Evolutionary conservation across 2,797 vertebrate species (phyloP).

Genomic region (Coreius guichenoti): DNA sequence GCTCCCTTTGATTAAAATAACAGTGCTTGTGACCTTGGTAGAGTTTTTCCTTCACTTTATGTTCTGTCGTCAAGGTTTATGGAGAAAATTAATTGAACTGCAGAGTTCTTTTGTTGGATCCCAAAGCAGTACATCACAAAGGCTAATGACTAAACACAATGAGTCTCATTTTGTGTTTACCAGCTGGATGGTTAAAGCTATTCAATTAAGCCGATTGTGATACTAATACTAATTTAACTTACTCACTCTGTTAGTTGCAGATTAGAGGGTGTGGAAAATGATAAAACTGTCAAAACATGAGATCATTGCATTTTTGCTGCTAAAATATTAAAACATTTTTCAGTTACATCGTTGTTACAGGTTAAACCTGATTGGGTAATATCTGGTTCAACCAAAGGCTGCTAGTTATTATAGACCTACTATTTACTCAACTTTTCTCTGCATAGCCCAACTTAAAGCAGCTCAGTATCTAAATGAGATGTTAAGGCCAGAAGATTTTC

Average conservation of each 20-base stretch:
- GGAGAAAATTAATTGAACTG: conserved; percentile 25
- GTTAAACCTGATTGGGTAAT: background rate
- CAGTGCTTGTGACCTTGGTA: conserved; percentile 11
- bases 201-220: background rate
- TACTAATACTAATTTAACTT: background rate
- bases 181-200: conserved; percentile 8
- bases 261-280: background rate
- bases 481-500: background rate
- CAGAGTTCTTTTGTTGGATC: background rate
- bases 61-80: conserved; percentile 22
- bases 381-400: background rate
- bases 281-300: background rate
- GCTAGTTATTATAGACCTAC: background rate
- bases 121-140: conserved; percentile 18
- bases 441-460: background rate
- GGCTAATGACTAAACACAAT: background rate
- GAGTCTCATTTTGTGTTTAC: conserved; percentile 16
- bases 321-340: background rate
- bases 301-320: background rate
- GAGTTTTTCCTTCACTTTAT: background rate
- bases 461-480: background rate
- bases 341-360: background rate
- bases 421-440: background rate
- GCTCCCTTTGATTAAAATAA: conserved; percentile 19
- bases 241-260: background rate